phyloP scores from a whole-genome alignment of 2,113 vertebrate genomes.

The Rhodinocichla rosea region DNA sequence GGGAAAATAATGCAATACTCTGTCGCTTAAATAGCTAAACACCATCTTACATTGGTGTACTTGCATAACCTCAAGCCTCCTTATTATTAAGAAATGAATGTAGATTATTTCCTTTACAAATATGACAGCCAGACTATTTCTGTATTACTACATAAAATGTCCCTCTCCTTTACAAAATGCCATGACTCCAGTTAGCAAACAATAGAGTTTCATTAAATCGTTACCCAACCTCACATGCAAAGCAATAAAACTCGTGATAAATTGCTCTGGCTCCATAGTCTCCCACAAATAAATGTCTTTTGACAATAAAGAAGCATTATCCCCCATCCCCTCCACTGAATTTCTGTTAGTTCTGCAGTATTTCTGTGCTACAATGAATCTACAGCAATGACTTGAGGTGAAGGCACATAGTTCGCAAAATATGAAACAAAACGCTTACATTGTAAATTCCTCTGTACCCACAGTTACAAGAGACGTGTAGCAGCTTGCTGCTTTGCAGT shows the following conservation, averaged over 20 bases:
- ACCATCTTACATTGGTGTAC: background rate
- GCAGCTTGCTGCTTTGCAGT: background rate
- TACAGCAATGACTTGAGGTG: background rate
- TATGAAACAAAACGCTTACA: background rate
- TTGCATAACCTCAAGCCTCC: background rate
- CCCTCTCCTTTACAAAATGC: background rate
- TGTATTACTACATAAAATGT: background rate
- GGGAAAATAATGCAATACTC: background rate
- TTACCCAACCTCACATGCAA: background rate
- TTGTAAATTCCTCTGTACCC: slow-evolving; percentile 7
- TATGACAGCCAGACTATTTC: background rate
- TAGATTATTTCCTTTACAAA: slow-evolving; percentile 16
- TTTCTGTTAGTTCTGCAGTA: background rate
- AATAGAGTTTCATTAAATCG: background rate
- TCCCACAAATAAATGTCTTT: background rate
- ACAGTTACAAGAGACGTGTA: background rate
- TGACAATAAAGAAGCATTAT: background rate
- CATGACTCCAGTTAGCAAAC: background rate
- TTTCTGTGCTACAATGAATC: background rate
- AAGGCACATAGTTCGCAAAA: background rate
- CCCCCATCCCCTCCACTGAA: background rate
- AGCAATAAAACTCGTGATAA: background rate
- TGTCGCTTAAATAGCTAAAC: background rate
- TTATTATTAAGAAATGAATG: background rate
- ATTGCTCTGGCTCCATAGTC: background rate